phyloP scores from a whole-genome alignment of 2,113 vertebrate genomes.

The Salvelinus sp. region DNA sequence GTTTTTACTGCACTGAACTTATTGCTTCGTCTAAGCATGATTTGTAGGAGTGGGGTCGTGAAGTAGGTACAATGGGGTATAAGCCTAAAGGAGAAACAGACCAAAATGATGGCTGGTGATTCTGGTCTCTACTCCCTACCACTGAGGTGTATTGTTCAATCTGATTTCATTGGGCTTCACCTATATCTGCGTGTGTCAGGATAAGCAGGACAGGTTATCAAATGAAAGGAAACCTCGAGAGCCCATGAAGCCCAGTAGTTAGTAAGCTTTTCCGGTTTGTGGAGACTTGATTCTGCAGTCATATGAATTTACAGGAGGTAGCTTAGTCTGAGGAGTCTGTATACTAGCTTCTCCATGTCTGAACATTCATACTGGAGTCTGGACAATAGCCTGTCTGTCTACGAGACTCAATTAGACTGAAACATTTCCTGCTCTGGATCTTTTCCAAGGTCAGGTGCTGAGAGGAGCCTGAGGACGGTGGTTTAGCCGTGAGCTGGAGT shows the following conservation, averaged over 20 bases:
- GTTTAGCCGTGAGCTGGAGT: too few relatives aligned
- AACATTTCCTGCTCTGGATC: not conserved
- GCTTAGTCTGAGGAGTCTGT: not conserved
- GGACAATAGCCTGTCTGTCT: not conserved
- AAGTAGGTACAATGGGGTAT: not conserved
- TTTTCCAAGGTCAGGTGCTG: too few relatives aligned
- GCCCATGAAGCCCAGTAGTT: not conserved
- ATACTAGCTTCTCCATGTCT: not conserved
- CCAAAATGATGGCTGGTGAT: not conserved
- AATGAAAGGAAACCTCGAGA: conserved; percentile 4
- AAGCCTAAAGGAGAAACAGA: not conserved
- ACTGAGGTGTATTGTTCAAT: not conserved
- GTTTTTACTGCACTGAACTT: not conserved
- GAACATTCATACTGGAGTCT: not conserved
- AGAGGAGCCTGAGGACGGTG: too few relatives aligned
- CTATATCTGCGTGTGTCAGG: not conserved
- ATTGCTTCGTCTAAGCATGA: not conserved
- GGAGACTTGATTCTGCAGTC: not conserved
- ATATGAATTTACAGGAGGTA: not conserved
- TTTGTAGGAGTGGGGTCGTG: not conserved
- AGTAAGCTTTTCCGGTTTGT: conserved; percentile 8
- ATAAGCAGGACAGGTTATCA: conserved; percentile 16
- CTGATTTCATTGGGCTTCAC: not conserved
- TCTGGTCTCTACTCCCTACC: too few relatives aligned
- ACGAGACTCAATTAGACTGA: not conserved